Conservation (phyloP, 64 coral and sea anemone species). For the Platygyra sinensis region DNA sequence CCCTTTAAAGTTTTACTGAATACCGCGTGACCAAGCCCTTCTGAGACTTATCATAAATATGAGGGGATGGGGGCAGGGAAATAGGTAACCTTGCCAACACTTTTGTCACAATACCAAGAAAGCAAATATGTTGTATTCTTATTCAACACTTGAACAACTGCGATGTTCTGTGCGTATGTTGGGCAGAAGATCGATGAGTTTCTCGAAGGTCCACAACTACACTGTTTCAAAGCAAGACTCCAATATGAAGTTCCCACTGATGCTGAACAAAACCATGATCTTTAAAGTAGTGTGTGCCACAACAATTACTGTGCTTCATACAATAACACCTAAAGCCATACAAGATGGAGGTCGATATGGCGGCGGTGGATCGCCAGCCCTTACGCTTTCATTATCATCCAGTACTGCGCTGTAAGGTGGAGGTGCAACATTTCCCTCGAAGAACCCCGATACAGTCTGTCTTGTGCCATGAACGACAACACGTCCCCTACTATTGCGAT, state of each 20-base stretch:
- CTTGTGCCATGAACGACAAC: slow-evolving; percentile 59
- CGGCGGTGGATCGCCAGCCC: slow-evolving; percentile 77
- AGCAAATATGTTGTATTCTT: background rate
- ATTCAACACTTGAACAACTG: background rate
- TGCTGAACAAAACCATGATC: background rate
- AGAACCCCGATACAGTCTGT: slow-evolving; percentile 89
- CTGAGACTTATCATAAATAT: too few species aligned
- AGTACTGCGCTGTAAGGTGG: slow-evolving; percentile 86
- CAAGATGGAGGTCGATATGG: slow-evolving; percentile 69
- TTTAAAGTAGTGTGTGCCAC: background rate
- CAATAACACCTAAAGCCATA: slow-evolving; percentile 80
- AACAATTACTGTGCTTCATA: slow-evolving; percentile 22
- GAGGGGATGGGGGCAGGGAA: too few species aligned
- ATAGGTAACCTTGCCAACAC: too few species aligned
- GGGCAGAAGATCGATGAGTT: background rate
- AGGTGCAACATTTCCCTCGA: slow-evolving; percentile 90
- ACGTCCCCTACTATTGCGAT: slow-evolving; percentile 56
- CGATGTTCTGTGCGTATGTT: background rate
- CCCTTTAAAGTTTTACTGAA: too few species aligned
- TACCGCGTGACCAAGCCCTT: too few species aligned
- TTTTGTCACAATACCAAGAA: too few species aligned
- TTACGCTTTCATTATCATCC: slow-evolving; percentile 84
- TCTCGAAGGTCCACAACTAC: background rate
- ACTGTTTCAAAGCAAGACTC: background rate
- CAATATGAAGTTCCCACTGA: background rate